phyloP scores from a whole-genome alignment of 35 echinoderm and acorn worm species.

The Strongylocentrotus purpuratus region DNA sequence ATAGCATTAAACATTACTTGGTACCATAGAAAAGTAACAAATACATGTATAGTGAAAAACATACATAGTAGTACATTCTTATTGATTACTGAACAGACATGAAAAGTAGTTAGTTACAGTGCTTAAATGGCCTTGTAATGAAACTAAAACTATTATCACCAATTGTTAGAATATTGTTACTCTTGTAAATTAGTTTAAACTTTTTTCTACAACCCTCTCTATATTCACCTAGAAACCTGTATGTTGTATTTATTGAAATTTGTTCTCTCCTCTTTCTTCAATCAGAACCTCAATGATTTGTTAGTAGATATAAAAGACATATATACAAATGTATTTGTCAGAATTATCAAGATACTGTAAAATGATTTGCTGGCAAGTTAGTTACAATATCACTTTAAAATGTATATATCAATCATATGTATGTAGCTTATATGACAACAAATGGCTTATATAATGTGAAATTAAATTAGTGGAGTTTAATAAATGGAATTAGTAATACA shows the following conservation, averaged over 20 bases:
- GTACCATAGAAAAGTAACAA: background rate
- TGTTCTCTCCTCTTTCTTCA: background rate
- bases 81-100: no score
- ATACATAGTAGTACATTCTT: background rate
- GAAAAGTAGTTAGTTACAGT: background rate
- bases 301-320: no score
- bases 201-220: background rate
- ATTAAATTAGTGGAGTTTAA: background rate
- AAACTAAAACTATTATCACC: background rate
- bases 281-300: no score
- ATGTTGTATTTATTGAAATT: background rate
- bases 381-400: background rate
- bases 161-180: background rate
- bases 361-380: background rate
- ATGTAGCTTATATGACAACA: background rate
- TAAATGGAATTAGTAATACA: background rate
- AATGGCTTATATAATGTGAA: background rate
- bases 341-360: no score
- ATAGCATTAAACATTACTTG: background rate
- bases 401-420: background rate
- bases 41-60: background rate
- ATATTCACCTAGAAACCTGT: background rate
- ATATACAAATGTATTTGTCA: no score
- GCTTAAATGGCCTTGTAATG: background rate
- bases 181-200: background rate